Conservation (phyloP, 2,113 vertebrate species). For the Tylochromis polylepis region DNA sequence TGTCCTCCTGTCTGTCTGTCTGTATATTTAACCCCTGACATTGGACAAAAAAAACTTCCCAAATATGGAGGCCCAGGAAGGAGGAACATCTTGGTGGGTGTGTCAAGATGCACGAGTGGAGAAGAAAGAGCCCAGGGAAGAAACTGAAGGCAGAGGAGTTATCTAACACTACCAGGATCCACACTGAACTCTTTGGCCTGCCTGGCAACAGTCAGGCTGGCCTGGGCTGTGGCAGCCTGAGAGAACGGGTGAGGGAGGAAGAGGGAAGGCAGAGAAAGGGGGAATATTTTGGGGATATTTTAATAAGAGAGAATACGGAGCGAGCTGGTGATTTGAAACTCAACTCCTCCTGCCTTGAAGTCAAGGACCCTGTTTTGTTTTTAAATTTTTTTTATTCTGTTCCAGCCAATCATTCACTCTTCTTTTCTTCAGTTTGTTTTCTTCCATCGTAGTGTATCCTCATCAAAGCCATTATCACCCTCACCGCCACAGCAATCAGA, state of each 20-base stretch:
- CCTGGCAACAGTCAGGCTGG: background rate
- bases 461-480: conserved; percentile 5
- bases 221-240: background rate
- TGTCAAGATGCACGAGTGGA: background rate
- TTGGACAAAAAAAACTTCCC: conserved; percentile 5
- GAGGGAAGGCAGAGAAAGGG: background rate
- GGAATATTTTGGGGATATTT: conserved; percentile 53
- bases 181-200: conserved; percentile 13
- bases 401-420: conserved; percentile 8
- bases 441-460: conserved; percentile 22
- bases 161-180: conserved; percentile 6
- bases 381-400: background rate
- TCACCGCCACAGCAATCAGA: background rate
- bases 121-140: background rate
- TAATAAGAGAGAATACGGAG: conserved; percentile 51
- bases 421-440: conserved; percentile 23
- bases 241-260: background rate
- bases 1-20: background rate
- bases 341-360: conserved; percentile 52
- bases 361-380: conserved; percentile 39
- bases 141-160: background rate
- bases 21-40: background rate
- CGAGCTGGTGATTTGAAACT: conserved; percentile 44
- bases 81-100: background rate
- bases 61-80: background rate